A percentile compares a stretch with the other conserved stretches of the same genome.
These are phyloP conservation scores for Meteorus colon DNA, from an alignment of 2,888 invertebrate species.

Conservation along the genomic window DNA sequence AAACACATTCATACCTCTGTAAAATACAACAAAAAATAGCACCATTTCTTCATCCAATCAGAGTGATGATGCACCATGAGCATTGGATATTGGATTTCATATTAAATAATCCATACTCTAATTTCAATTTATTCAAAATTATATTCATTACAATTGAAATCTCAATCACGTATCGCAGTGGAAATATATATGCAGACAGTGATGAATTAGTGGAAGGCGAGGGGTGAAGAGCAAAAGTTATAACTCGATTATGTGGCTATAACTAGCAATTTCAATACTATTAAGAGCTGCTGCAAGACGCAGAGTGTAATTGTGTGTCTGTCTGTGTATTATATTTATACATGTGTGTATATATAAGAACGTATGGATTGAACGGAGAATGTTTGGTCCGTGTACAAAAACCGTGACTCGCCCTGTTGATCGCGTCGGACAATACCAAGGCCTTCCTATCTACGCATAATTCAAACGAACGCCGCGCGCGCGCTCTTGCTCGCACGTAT, in stretches of 20 bases:
- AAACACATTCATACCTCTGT: no score
- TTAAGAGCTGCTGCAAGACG: slow-evolving; percentile 52
- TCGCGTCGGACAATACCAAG: slow-evolving; percentile 61
- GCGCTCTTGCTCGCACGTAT: slow-evolving; percentile 44
- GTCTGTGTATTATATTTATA: not conserved
- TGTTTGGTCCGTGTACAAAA: slow-evolving; percentile 61
- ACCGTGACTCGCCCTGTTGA: slow-evolving; percentile 44
- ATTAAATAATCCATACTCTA: not conserved
- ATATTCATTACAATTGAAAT: slow-evolving; percentile 52
- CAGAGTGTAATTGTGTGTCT: not conserved
- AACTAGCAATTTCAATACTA: slow-evolving; percentile 72
- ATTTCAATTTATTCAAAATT: slow-evolving; percentile 49
- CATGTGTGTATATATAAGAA: not conserved
- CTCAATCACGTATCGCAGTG: slow-evolving; percentile 28
- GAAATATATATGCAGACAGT: not conserved
- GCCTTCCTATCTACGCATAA: slow-evolving; percentile 61
- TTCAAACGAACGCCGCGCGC: slow-evolving; percentile 61
- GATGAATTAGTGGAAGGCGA: not conserved
- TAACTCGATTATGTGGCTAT: slow-evolving; percentile 70
- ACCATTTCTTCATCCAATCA: no score
- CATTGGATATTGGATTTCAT: not conserved
- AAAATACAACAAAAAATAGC: no score
- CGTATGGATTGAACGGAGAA: slow-evolving; percentile 48
- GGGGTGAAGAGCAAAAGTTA: slow-evolving; percentile 62
- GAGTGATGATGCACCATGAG: not conserved